phyloP scores from a whole-genome alignment of 2,797 vertebrate species.

The Sebastes dallii region DNA sequence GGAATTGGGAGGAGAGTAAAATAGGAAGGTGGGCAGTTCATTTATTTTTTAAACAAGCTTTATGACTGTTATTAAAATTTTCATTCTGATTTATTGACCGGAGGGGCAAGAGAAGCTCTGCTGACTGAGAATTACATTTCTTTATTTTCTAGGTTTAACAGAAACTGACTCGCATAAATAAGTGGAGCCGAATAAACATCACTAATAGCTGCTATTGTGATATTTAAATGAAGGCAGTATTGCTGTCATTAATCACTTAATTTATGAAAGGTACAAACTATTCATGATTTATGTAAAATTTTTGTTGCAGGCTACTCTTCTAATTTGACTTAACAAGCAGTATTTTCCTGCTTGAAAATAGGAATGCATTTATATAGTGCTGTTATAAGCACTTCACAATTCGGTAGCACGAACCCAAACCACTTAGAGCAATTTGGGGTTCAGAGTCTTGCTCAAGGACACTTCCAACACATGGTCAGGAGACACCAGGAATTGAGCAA shows the following conservation, averaged over 20 bases:
- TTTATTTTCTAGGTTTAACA: neutral
- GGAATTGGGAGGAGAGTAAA: neutral
- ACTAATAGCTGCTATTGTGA: neutral
- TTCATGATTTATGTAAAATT: neutral
- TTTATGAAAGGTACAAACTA: neutral
- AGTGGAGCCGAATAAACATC: too few relatives aligned
- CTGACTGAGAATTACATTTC: neutral
- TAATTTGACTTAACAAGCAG: neutral
- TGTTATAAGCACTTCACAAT: neutral
- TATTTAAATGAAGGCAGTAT: neutral
- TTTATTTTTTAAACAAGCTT: conserved; percentile 11
- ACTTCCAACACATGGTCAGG: neutral
- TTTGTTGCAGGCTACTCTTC: neutral
- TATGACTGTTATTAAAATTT: neutral
- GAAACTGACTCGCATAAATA: too few relatives aligned
- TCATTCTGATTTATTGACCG: neutral
- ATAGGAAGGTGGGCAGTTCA: neutral
- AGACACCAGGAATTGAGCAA: neutral
- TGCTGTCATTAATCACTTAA: neutral
- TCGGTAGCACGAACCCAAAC: neutral
- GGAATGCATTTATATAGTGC: neutral
- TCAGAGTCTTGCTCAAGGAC: neutral
- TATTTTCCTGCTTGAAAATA: neutral
- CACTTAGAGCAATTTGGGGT: neutral
- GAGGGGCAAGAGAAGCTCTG: neutral